Conservation (phyloP, 2,797 vertebrate genomes). For the Eidolon dupreanum region DNA sequence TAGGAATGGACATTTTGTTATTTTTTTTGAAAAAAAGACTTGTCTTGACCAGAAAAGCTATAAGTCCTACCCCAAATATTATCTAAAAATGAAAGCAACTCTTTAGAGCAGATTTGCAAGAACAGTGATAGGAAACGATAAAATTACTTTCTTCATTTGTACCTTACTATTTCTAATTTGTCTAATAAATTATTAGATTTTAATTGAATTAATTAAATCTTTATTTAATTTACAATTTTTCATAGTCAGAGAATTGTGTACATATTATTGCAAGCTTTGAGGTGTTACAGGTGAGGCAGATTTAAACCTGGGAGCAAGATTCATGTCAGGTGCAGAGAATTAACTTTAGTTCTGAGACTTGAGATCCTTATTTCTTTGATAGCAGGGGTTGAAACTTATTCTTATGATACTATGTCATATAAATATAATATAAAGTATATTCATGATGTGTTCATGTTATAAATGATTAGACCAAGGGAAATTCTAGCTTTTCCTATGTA, state of each 20-base stretch:
- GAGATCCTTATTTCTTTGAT: neutral
- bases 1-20: neutral
- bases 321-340: neutral
- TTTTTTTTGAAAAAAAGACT: neutral
- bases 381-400: neutral
- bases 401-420: neutral
- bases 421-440: neutral
- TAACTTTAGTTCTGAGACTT: neutral
- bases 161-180: neutral
- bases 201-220: neutral
- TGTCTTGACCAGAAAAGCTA: neutral
- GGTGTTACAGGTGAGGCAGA: neutral
- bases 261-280: neutral
- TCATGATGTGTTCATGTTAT: neutral
- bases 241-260: neutral
- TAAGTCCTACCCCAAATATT: neutral
- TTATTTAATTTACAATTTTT: neutral
- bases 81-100: neutral
- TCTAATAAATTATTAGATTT: neutral
- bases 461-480: neutral
- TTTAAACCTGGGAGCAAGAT: neutral
- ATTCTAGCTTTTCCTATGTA: neutral
- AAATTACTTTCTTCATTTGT: neutral
- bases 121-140: neutral
- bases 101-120: neutral